These are phyloP conservation scores for Antheraea assamensis DNA, from an alignment of 2,888 invertebrate species.

Conservation along the genomic window DNA sequence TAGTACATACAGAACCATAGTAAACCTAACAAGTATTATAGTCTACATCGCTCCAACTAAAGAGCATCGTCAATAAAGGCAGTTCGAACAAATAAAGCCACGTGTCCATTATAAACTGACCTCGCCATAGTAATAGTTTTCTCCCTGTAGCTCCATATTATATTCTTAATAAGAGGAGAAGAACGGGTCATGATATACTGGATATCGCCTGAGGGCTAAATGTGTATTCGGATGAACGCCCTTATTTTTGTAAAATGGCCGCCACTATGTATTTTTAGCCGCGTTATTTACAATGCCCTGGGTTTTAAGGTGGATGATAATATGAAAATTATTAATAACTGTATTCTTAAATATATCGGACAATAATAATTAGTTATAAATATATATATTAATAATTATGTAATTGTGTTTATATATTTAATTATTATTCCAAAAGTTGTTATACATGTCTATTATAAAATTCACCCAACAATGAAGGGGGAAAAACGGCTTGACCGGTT, in stretches of 20 bases:
- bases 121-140: conserved; percentile 27
- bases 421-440: neutral
- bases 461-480: no score
- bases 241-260: conserved; percentile 55
- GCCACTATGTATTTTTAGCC: conserved; percentile 27
- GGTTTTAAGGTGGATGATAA: neutral
- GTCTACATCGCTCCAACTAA: conserved; percentile 30
- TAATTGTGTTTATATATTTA: neutral
- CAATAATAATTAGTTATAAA: neutral
- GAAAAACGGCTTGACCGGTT: no score
- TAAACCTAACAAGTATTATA: neutral
- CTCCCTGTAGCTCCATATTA: conserved; percentile 11
- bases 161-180: conserved; percentile 23
- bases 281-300: conserved; percentile 12
- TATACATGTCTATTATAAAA: neutral
- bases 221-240: conserved; percentile 52
- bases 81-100: conserved; percentile 43
- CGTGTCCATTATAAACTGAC: conserved; percentile 34
- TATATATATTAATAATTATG: neutral
- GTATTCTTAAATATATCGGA: neutral
- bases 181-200: conserved; percentile 34
- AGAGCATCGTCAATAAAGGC: conserved; percentile 47
- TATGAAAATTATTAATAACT: conserved; percentile 11
- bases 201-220: conserved; percentile 36
- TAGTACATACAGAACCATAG: neutral